phyloP scores from a whole-genome alignment of 2,797 vertebrate species.

The Geotrypetes seraphini region DNA sequence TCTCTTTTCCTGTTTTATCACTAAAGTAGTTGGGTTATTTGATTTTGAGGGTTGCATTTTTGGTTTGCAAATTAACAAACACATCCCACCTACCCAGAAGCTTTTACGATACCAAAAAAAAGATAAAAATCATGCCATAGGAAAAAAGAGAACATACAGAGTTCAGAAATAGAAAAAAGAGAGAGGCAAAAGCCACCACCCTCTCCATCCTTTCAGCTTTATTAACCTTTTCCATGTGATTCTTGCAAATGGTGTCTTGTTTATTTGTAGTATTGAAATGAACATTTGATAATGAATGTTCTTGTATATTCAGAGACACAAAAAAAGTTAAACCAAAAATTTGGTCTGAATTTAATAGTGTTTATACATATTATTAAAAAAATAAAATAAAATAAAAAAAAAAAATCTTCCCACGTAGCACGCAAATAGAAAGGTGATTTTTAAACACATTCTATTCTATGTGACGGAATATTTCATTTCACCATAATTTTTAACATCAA shows the following conservation, averaged over 20 bases:
- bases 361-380: constrained; percentile 53
- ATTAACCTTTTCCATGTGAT: constrained; percentile 66
- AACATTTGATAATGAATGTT: constrained; percentile 72
- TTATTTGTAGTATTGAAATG: constrained; percentile 64
- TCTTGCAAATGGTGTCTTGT: constrained; percentile 73
- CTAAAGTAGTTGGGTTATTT: no score
- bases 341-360: constrained; percentile 73
- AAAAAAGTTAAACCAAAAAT: constrained; percentile 75
- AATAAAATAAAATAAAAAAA: constrained; percentile 59
- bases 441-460: constrained; percentile 45
- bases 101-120: constrained; percentile 84
- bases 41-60: no score
- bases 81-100: constrained; percentile 64
- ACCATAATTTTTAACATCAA: constrained; percentile 62
- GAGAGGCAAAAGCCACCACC: constrained; percentile 47
- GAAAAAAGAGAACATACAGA: constrained; percentile 41
- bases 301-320: constrained; percentile 74
- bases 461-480: constrained; percentile 56
- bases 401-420: constrained; percentile 57
- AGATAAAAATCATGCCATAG: constrained; percentile 35
- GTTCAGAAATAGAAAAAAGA: constrained; percentile 18
- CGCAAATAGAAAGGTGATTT: constrained; percentile 58
- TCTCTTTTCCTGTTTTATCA: no score
- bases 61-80: no score
- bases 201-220: constrained; percentile 77